These are phyloP conservation scores for Crypturellus tataupa DNA, from an alignment of 2,797 vertebrate genomes.

Conservation along the genomic window DNA sequence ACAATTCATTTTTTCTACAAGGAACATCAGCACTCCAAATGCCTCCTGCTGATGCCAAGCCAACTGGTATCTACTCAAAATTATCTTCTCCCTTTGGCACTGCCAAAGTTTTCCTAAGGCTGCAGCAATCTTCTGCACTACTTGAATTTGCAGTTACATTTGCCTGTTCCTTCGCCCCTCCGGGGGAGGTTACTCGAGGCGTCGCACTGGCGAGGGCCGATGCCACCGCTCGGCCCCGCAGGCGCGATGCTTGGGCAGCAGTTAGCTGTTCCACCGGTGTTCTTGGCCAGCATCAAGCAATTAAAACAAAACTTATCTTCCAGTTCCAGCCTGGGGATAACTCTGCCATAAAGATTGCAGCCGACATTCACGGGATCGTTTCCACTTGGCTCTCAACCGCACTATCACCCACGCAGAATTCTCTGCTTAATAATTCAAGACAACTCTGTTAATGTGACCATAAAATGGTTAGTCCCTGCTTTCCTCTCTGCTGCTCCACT, in stretches of 20 bases:
- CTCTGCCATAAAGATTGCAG: neutral
- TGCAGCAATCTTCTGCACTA: neutral
- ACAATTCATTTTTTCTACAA: neutral
- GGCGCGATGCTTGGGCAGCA: neutral
- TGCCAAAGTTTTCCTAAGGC: no score
- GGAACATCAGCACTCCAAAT: neutral
- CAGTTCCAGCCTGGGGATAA: neutral
- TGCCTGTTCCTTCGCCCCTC: neutral
- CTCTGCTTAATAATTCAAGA: neutral
- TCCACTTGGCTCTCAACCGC: neutral
- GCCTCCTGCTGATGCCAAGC: neutral
- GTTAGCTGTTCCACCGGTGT: neutral
- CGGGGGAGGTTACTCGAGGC: neutral
- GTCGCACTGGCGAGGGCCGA: neutral
- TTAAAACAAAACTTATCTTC: neutral
- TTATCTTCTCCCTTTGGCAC: no score
- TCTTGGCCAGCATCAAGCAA: neutral
- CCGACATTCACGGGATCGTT: neutral
- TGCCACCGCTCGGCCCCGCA: neutral
- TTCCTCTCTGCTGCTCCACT: neutral
- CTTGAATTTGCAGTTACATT: neutral
- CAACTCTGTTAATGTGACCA: neutral
- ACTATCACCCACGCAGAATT: neutral
- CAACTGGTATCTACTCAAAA: neutral
- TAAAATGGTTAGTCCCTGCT: neutral